phyloP scores from a whole-genome alignment of 2,888 invertebrate genomes.

The Saturnia pavonia region DNA sequence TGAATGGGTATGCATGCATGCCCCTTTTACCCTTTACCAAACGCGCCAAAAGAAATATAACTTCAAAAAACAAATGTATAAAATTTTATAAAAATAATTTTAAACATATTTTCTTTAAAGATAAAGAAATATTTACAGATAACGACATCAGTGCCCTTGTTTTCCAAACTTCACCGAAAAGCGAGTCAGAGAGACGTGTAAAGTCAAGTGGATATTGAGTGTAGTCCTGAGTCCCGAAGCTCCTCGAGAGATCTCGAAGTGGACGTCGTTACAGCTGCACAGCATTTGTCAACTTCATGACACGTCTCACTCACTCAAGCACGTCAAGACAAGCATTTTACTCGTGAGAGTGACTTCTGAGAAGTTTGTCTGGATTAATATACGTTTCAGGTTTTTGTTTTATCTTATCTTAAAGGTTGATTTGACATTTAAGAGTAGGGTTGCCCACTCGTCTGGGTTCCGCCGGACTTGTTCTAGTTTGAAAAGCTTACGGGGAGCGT shows the following conservation, averaged over 20 bases:
- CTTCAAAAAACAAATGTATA: too few species aligned
- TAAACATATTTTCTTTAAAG: too few species aligned
- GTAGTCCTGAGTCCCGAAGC: slow-evolving; percentile 18
- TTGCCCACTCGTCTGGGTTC: too few species aligned
- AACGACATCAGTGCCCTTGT: neutral
- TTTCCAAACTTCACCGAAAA: slow-evolving; percentile 28
- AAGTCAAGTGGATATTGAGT: slow-evolving; percentile 51
- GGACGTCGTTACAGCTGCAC: slow-evolving; percentile 37
- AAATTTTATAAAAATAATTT: too few species aligned
- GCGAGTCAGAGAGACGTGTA: slow-evolving; percentile 44
- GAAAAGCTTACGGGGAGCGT: too few species aligned
- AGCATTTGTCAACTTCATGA: slow-evolving; percentile 18
- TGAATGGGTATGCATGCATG: too few species aligned
- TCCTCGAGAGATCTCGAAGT: slow-evolving; percentile 29
- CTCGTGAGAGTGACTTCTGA: slow-evolving; percentile 18
- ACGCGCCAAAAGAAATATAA: too few species aligned
- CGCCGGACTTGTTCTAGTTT: too few species aligned
- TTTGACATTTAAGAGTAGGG: too few species aligned
- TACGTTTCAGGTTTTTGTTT: neutral
- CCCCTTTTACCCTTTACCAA: too few species aligned
- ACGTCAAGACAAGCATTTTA: slow-evolving; percentile 24
- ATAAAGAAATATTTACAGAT: neutral
- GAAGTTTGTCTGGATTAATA: neutral
- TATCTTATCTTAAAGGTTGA: too few species aligned
- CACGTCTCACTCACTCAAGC: slow-evolving; percentile 23